Conservation (phyloP, 2,113 vertebrate genomes). For the Siniperca knerii region DNA sequence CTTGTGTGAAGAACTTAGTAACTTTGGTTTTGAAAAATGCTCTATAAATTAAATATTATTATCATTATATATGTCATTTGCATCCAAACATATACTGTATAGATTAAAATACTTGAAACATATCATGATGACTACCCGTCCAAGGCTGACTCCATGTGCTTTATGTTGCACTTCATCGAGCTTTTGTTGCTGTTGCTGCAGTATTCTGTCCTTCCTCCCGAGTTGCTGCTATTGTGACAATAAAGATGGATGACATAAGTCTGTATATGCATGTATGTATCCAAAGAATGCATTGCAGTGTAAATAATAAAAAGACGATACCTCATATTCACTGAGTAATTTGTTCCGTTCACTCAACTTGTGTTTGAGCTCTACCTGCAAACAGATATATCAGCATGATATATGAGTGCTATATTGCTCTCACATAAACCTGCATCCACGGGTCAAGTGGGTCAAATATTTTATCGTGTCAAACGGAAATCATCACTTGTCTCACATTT, state of each 20-base stretch:
- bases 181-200: constrained; percentile 92
- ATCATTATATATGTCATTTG: neutral
- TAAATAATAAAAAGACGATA: constrained; percentile 69
- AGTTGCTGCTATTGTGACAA: constrained; percentile 87
- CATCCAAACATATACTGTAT: neutral
- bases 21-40: neutral
- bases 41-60: neutral
- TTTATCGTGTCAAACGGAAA: constrained; percentile 58
- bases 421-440: constrained; percentile 8
- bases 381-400: constrained; percentile 40
- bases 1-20: neutral
- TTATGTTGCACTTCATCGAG: constrained; percentile 89
- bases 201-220: constrained; percentile 92
- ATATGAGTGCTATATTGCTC: constrained; percentile 10
- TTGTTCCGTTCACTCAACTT: constrained; percentile 92
- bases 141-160: constrained; percentile 86
- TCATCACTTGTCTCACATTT: constrained; percentile 88
- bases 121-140: constrained; percentile 84
- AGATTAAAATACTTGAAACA: constrained; percentile 7
- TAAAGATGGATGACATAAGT: constrained; percentile 34
- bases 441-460: constrained; percentile 47
- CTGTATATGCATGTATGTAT: constrained; percentile 2
- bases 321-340: constrained; percentile 93
- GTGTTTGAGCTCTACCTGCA: constrained; percentile 91
- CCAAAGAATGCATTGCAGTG: neutral